phyloP scores from a whole-genome alignment of 2,888 invertebrate genomes.

The Lissonota sp. region DNA sequence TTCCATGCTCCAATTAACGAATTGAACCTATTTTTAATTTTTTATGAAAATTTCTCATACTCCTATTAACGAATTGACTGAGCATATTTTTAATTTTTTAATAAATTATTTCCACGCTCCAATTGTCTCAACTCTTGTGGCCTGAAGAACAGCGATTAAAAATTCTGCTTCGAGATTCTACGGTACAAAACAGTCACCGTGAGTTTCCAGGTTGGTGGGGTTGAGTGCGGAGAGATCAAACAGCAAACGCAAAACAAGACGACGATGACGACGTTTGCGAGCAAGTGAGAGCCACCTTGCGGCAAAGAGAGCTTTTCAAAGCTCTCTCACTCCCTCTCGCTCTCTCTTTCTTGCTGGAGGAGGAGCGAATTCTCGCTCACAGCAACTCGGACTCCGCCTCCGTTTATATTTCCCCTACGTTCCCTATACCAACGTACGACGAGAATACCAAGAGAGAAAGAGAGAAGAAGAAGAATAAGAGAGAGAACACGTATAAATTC shows the following conservation, averaged over 20 bases:
- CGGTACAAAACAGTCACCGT: neutral
- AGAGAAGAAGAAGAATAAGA: no score
- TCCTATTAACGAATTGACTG: no score
- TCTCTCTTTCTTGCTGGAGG: slow-evolving; percentile 73
- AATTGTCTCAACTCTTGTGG: slow-evolving; percentile 17
- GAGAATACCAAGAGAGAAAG: slow-evolving; percentile 14
- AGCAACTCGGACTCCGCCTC: slow-evolving; percentile 82
- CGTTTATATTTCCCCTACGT: slow-evolving; percentile 63
- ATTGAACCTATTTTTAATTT: no score
- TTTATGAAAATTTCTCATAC: no score
- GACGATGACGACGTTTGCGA: slow-evolving; percentile 35
- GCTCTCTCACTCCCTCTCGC: slow-evolving; percentile 60
- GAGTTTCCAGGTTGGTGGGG: slow-evolving; percentile 21
- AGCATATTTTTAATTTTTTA: no score
- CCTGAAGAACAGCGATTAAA: slow-evolving; percentile 30
- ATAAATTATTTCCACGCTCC: neutral
- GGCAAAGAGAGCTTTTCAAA: slow-evolving; percentile 73
- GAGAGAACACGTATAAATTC: slow-evolving; percentile 65
- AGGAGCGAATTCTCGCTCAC: slow-evolving; percentile 76
- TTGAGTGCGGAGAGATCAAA: slow-evolving; percentile 13
- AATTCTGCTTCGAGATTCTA: neutral
- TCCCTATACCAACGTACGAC: slow-evolving; percentile 55
- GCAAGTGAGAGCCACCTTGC: slow-evolving; percentile 68
- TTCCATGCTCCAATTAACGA: no score
- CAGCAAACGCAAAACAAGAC: slow-evolving; percentile 8